Evolutionary conservation across 1,140 invertebrate genomes (phyloP), one percentile per base, ranked within the genome.

Genomic region (Aphidius gifuensis): DNA sequence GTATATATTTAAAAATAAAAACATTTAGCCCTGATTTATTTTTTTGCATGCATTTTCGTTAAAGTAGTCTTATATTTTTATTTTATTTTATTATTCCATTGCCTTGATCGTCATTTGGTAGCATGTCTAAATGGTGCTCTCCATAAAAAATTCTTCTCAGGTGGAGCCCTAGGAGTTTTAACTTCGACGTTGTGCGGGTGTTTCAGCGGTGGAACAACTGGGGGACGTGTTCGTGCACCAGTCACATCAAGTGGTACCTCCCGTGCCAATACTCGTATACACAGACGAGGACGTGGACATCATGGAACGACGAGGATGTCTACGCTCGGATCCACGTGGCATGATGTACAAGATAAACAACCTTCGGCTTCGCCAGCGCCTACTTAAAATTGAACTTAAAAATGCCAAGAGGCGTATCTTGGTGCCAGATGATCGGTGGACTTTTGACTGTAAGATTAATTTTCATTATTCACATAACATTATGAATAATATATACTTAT

Each of bases 391-490:
- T 51, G 84, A 85, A 67, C 68, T 86, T 8, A 80, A 66, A 73
- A 79, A 77, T 64, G 81, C 70, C 66, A 83, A 72, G 74, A 85
- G 59, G 61, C 69, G 78, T 55, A 68, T 80, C 9, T 82, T 84
- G 73, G 78, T 86, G 65, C 82, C 85, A 48, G 73, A 81, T 47
- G 71, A 73, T 40, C 79, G 83, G 58, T 87, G 85, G 85, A 85
- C 79, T 66, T 86, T 83, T 74, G 84, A 86, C 70, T 82, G 85
- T 85, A 76, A 84, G 83, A 72, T 32, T 39, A 7, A 50, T 9
- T 32, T 32, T 3, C n/a, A n/a, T 32, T 32, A 32, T 32, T 32
- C 1, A 16, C 1, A 16, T 16, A 16, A 16, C 16, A 16, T 60
- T 62, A 16, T 47, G 21, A 48, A 40, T 50, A 6, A 44, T 48